Conservation (phyloP, 2,113 vertebrate genomes). For the Anthoscopus minutus region DNA sequence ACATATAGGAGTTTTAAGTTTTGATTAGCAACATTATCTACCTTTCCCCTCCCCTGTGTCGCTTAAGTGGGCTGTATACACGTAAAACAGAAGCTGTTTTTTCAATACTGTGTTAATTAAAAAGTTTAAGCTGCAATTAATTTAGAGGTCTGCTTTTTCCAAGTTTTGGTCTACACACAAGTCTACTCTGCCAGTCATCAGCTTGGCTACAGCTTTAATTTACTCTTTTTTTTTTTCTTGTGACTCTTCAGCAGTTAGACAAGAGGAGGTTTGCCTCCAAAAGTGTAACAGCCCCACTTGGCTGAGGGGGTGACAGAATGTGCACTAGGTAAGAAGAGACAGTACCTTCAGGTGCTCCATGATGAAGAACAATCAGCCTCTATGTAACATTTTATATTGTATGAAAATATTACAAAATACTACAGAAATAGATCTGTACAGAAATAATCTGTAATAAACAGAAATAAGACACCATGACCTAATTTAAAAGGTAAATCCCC, state of each 20-base stretch:
- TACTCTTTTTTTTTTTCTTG: background rate
- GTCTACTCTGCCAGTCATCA: background rate
- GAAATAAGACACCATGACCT: slow-evolving; percentile 15
- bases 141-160: background rate
- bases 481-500: background rate
- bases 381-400: background rate
- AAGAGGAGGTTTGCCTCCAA: background rate
- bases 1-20: background rate
- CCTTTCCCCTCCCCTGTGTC: background rate
- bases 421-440: slow-evolving; percentile 37
- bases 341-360: background rate
- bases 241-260: background rate
- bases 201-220: background rate
- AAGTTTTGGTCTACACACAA: background rate
- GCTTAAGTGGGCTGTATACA: background rate
- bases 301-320: background rate
- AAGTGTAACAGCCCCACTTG: background rate
- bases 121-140: background rate
- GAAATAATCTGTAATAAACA: too few species aligned
- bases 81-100: background rate
- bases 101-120: background rate
- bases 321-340: background rate
- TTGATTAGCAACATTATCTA: background rate
- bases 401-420: background rate
- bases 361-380: background rate